phyloP scores from a whole-genome alignment of 2,888 invertebrate species.

The Andrena praecox region DNA sequence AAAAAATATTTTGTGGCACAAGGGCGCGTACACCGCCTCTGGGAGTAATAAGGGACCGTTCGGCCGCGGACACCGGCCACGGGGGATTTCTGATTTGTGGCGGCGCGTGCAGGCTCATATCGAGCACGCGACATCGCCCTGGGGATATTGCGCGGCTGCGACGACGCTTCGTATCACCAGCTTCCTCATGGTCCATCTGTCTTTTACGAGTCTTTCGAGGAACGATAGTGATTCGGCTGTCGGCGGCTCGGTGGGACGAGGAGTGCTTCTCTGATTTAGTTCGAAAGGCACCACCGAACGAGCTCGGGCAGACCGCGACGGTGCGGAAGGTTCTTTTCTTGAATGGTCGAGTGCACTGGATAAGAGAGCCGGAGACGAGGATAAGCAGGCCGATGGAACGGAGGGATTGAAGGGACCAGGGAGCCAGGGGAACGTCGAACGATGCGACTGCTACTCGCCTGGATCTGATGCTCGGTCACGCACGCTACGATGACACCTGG shows the following conservation, averaged over 20 bases:
- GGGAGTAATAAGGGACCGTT: constrained; percentile 1
- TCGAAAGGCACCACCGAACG: not conserved
- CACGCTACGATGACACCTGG: constrained; percentile 26
- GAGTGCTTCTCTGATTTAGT: not conserved
- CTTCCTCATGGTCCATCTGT: not conserved
- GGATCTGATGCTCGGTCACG: constrained; percentile 64
- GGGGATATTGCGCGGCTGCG: not conserved
- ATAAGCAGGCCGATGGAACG: not conserved
- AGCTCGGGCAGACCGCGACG: no score
- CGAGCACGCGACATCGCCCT: not conserved
- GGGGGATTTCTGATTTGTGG: not conserved
- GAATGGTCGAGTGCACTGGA: no score
- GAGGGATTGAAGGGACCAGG: not conserved
- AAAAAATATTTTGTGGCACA: not conserved
- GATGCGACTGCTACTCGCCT: constrained; percentile 18
- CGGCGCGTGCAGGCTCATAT: not conserved
- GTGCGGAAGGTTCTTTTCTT: no score
- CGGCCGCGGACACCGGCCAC: not conserved
- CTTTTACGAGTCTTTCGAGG: not conserved
- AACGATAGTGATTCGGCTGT: not conserved
- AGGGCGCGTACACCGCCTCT: not conserved
- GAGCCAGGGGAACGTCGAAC: not conserved
- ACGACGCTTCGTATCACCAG: not conserved
- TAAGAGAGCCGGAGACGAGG: no score
- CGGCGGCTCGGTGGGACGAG: not conserved